Evolutionary conservation across 2,113 vertebrate species (phyloP).

Genomic region (Periophthalmodon schlosseri): DNA sequence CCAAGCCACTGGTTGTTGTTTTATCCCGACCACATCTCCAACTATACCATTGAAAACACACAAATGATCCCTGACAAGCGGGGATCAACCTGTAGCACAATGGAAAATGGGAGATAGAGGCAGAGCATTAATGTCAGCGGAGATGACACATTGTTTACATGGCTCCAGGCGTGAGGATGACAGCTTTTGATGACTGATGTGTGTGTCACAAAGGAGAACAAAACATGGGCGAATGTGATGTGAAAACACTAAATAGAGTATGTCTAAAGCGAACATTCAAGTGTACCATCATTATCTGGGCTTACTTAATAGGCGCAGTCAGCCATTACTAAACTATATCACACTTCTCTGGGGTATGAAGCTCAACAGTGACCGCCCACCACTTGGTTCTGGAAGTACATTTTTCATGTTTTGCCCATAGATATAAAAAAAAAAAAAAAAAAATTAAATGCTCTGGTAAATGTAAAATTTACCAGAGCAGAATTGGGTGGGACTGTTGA

Average conservation of each 20-base stretch:
- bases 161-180: constrained; percentile 9
- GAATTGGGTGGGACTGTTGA: no score
- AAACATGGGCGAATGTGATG: background rate
- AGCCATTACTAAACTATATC: background rate
- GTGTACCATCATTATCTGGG: background rate
- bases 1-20: constrained; percentile 54
- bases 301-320: background rate
- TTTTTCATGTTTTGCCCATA: no score
- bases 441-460: no score
- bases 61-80: constrained; percentile 20
- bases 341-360: background rate
- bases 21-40: constrained; percentile 42
- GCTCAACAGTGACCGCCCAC: no score
- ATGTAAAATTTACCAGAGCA: no score
- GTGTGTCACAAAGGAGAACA: background rate
- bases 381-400: no score
- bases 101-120: constrained; percentile 8
- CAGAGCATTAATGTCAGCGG: background rate
- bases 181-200: constrained; percentile 2
- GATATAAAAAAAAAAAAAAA: no score
- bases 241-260: background rate
- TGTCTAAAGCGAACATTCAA: background rate
- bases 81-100: background rate
- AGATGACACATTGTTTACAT: constrained; percentile 23
- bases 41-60: constrained; percentile 45